Evolutionary conservation across 1,140 invertebrate genomes (phyloP).

Genomic region (Heliconius hermathena): DNA sequence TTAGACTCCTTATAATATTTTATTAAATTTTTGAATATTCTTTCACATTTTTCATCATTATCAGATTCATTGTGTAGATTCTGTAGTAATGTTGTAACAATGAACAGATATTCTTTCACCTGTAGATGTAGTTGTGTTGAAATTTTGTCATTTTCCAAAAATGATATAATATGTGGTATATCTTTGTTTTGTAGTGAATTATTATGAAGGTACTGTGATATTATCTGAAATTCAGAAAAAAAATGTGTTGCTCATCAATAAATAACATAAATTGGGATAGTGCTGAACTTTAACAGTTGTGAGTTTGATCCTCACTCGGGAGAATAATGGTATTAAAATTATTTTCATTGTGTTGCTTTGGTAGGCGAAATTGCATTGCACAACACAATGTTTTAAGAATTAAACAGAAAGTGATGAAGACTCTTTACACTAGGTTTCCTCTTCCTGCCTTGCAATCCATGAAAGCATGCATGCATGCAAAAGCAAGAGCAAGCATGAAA

Average conservation of each 20-base stretch:
- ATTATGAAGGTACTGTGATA: constrained; percentile 59
- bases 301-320: no score
- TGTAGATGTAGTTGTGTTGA: constrained; percentile 49
- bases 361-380: no score
- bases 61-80: constrained; percentile 47
- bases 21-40: constrained; percentile 55
- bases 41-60: constrained; percentile 42
- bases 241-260: no score
- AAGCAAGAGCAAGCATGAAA: no score
- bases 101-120: constrained; percentile 59
- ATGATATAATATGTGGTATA: constrained; percentile 53
- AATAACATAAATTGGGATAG: no score
- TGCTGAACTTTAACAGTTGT: no score
- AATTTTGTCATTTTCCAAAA: constrained; percentile 66
- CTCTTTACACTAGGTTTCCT: neutral
- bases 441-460: neutral
- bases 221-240: constrained; percentile 56
- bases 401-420: neutral
- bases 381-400: no score
- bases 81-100: constrained; percentile 59
- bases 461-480: no score
- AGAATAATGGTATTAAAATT: no score
- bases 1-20: constrained; percentile 69
- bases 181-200: constrained; percentile 56
- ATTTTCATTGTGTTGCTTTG: no score